These are phyloP conservation scores for Sarcophaga subvicina DNA, from an alignment of 2,888 invertebrate genomes.

Conservation along the genomic window DNA sequence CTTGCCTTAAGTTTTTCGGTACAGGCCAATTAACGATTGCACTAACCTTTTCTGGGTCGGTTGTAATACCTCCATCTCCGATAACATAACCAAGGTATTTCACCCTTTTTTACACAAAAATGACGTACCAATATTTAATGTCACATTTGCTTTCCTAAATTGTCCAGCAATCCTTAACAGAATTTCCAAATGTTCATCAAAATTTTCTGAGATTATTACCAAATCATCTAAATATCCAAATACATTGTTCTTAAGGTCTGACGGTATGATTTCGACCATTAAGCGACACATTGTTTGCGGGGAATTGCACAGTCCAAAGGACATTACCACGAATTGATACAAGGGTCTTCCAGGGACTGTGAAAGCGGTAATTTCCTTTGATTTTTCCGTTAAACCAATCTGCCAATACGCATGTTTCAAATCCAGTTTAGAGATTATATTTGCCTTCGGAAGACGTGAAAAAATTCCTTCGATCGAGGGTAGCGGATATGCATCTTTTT, in stretches of 20 bases:
- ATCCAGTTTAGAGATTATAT: slow-evolving; percentile 59
- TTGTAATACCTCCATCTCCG: slow-evolving; percentile 35
- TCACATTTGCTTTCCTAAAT: slow-evolving; percentile 47
- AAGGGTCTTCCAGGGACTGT: slow-evolving; percentile 63
- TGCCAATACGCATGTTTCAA: slow-evolving; percentile 68
- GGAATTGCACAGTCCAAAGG: slow-evolving; percentile 63
- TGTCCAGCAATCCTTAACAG: slow-evolving; percentile 38
- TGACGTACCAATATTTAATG: slow-evolving; percentile 47
- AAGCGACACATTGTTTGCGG: slow-evolving; percentile 57
- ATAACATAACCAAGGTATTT: slow-evolving; percentile 6
- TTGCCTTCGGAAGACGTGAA: slow-evolving; percentile 49
- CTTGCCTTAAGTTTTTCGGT: slow-evolving; percentile 29
- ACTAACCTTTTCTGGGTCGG: slow-evolving; percentile 61
- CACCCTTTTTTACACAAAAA: no score
- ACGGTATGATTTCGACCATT: slow-evolving; percentile 58
- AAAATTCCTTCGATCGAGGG: slow-evolving; percentile 66
- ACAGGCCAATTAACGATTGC: neutral
- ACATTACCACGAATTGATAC: slow-evolving; percentile 66
- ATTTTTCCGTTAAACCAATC: slow-evolving; percentile 49
- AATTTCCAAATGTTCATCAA: slow-evolving; percentile 45
- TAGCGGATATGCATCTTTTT: slow-evolving; percentile 68
- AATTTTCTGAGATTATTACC: slow-evolving; percentile 40
- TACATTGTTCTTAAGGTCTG: slow-evolving; percentile 53
- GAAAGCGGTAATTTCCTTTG: slow-evolving; percentile 60
- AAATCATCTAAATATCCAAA: slow-evolving; percentile 40